These are phyloP conservation scores for Eidolon dupreanum DNA, from an alignment of 2,797 vertebrate genomes.

Conservation along the genomic window DNA sequence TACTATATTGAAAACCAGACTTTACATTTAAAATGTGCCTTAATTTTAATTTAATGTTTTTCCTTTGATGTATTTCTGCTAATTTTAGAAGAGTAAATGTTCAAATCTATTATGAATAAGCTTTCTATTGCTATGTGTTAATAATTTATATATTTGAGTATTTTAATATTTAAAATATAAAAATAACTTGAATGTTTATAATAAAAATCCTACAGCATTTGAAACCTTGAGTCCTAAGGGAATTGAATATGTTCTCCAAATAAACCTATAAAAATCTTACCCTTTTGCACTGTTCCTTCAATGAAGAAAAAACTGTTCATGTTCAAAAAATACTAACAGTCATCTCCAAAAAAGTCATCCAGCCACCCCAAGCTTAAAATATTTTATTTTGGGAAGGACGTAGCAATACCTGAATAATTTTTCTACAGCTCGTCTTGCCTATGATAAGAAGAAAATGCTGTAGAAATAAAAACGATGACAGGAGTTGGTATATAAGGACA, in stretches of 20 bases:
- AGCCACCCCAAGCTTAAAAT: conserved; percentile 19
- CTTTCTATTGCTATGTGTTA: neutral
- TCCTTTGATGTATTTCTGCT: neutral
- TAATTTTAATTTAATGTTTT: conserved; percentile 29
- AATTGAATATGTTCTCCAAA: neutral
- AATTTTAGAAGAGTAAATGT: conserved; percentile 17
- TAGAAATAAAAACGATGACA: conserved; percentile 39
- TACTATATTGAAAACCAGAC: neutral
- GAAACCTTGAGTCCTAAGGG: neutral
- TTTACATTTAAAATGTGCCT: neutral
- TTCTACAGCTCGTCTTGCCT: neutral
- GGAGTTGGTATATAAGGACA: neutral
- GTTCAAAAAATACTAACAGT: neutral
- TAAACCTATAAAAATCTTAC: neutral
- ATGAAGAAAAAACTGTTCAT: conserved; percentile 23
- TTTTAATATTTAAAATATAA: conserved; percentile 53
- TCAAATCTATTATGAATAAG: neutral
- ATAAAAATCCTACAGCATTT: neutral
- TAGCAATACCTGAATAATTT: conserved; percentile 43
- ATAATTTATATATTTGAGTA: neutral
- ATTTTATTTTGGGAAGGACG: neutral
- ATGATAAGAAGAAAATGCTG: conserved; percentile 44
- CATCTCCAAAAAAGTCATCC: neutral
- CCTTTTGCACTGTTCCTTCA: neutral
- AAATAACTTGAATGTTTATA: neutral